Base-by-base conservation (phyloP, 35 echinoderm and acorn worm species). In the Strongylocentrotus purpuratus region DNA sequence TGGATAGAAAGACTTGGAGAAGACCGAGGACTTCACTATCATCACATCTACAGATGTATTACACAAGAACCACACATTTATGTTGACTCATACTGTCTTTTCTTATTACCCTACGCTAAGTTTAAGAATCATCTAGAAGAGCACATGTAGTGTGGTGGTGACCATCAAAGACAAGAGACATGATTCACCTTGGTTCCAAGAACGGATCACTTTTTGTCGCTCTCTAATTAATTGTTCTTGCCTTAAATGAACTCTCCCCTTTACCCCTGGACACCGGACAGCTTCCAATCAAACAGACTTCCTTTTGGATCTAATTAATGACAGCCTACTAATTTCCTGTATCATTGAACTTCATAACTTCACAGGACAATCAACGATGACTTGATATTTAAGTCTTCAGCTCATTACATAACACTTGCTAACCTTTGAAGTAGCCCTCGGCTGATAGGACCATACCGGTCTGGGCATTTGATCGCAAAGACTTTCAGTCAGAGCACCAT, bases 301-400 rank as follows among this genome's bases (percentile, higher is more conserved):
- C 65, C 65, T 78, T 78, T 78, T 18, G 7, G n/a, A 28, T 6
- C 65, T 78, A 78, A 78, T 78, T 78, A 78, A 78, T 78, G 65
- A 78, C 65, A 78, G 65, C 65, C 65, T 78, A 78, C 65, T n/a
- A 78, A 78, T 78, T 78, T 78, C 65, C 65, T 78, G 65, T 78
- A 78, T 78, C 65, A 8, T 78, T 78, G 65, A 78, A 78, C 22
- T 78, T 78, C 65, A 78, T 18, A 78, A 8, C 22, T 78, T 78
- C 28, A 22, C 4, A 0, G 22, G 65, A n/a, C 4, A n/a, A 22
- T 78, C 65, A 5, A 28, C 7, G 65, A 78, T 78, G 65, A 78
- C 65, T 78, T 78, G 65, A 78, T 78, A 78, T 78, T 78, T 14
- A 55, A 55, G 10, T 78, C 65, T 78, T 28, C 25, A 7, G 25